Base-by-base conservation (phyloP, 2,113 vertebrate species). In the Herpetotheres cachinnans region DNA sequence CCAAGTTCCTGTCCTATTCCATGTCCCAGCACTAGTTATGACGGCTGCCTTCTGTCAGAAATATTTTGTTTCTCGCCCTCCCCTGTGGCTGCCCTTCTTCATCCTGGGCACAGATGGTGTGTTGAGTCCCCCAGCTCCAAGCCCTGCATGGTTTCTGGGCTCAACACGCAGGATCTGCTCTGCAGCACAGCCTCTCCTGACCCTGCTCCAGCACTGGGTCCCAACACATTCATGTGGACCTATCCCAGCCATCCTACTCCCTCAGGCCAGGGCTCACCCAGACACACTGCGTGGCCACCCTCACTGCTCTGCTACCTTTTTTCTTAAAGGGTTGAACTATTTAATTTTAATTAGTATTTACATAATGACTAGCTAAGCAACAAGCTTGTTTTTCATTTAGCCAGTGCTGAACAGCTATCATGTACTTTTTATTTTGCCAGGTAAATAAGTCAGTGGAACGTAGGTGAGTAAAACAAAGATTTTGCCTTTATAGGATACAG, bases 151-250 rank as follows among this genome's bases (percentile, higher is more conserved):
- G 55, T 65, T 81, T 67, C n/a, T 16, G 36, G 25, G 40, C 6
- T 82, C 26, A 27, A 34, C 11, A 17, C 4, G 4, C 3, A 2
- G 29, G 29, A 65, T 16, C 38, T 74, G 52, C 32, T 25, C 61
- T 49, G 12, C 1, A 7, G 55, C 54, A 55, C 52, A 61, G 76
- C 47, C 34, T 20, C 52, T 52, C 21, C 30, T 54, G 65, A 83
- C 21, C 29, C 46, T 10, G 8, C 30, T 34, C 55, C 14, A 29
- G 30, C 19, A 9, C 11, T 62, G 25, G 30, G 40, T 67, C n/a
- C n/a, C 38, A 50, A 36, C 61, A 32, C 24, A n/a, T 52, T 44
- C 38, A 17, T 1, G 0, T 2, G 2, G 42, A 67, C 29, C 32
- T 3, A 0, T 13, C 36, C 34, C 54, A 67, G 29, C 29, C 38